Evolutionary conservation across 2,888 invertebrate genomes (phyloP), one percentile per base, ranked within the genome.

Genomic region (Caenorhabditis panamensis): DNA sequence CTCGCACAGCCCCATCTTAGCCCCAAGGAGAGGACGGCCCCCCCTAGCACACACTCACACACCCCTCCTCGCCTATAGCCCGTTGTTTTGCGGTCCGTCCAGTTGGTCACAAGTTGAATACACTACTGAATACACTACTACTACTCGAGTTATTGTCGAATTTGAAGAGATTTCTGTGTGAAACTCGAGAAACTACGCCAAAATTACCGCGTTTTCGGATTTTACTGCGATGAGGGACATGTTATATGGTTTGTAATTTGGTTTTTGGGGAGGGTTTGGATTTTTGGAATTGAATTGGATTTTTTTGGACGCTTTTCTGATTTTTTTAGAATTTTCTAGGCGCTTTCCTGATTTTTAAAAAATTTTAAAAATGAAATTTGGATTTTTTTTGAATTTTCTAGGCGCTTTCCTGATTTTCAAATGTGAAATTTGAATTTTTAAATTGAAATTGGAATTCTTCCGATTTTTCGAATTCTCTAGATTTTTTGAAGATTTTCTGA

Each of bases 181-280:
- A 56, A 24, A 18, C 18, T 24, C 11, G 28, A 54, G 59, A n/a
- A n/a, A n/a, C n/a, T 54, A 1, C 41, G 31, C 18, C 53, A 47
- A 31, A 47, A 62, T n/a, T 24, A 54, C 13, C 49, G 22, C 18
- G 2, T 20, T 49, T 20, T 6, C 49, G 13, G 41, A 54, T 28
- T 20, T n/a, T 62, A 20, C 41, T 26, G 66, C 22, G 59, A 80
- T 80, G 80, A 58, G 80, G 54, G 80, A 80, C 61, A 62, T 80
- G 66, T 37, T 76, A 18, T 76, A 67, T 71, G 80, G 80, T 80
- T 41, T 13, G 41, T 41, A 16, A 11, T 20, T 18, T 31, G 31
- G 9, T 9, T 31, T 31, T 31, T 31, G 9, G 4, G 4, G 31
- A 31, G 31, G 8, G 1, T 62, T 47, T 47, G 49, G 13, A 24